Evolutionary conservation across 2,113 vertebrate genomes (phyloP).

Genomic region (Cyanoliseus patagonus): DNA sequence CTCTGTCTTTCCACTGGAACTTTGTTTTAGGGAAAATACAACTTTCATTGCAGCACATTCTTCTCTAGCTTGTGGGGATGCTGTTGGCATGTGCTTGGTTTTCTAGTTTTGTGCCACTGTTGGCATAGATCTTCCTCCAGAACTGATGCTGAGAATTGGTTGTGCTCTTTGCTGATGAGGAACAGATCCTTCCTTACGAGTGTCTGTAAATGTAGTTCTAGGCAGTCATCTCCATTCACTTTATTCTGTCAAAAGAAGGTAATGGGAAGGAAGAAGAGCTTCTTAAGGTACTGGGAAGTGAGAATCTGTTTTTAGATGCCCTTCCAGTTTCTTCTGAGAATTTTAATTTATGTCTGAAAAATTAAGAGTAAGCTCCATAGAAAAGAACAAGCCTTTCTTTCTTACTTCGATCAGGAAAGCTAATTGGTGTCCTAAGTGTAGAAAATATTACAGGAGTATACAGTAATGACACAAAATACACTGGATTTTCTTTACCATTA

Average conservation of each 20-base stretch:
- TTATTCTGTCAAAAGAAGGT: neutral
- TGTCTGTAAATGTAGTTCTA: neutral
- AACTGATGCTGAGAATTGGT: neutral
- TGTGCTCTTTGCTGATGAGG: neutral
- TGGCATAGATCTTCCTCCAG: neutral
- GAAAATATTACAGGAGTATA: neutral
- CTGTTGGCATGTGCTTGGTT: fast-evolving
- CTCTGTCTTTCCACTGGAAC: neutral
- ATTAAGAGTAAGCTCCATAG: neutral
- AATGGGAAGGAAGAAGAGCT: neutral
- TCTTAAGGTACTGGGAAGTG: neutral
- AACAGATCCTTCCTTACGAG: neutral
- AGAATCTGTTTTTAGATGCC: neutral
- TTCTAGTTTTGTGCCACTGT: neutral
- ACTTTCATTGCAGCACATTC: neutral
- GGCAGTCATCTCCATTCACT: neutral
- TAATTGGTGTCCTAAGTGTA: neutral
- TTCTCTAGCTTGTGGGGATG: neutral
- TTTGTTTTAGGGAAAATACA: neutral
- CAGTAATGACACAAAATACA: fast-evolving
- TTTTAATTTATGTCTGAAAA: neutral
- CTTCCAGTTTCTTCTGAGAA: neutral
- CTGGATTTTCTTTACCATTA: neutral
- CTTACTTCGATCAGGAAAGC: neutral
- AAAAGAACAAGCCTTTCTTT: neutral